Percentiles rank a stretch among this genome's conserved stretches.
Evolutionary conservation across 2,113 vertebrate genomes (phyloP).

Genomic region (Crocuta crocuta): DNA sequence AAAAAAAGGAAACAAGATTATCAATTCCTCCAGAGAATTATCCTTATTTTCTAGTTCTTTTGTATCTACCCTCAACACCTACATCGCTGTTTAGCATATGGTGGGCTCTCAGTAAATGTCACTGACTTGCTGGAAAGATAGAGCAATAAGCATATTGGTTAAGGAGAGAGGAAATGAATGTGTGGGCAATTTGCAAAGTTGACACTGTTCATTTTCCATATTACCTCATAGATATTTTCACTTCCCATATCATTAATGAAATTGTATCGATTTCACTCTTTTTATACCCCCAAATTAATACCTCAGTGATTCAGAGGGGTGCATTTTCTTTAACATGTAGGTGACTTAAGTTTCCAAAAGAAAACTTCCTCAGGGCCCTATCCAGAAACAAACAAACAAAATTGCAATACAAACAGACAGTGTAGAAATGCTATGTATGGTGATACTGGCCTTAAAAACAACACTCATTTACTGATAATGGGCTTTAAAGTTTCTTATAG

Average conservation of each 20-base stretch:
- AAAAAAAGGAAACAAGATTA: background rate
- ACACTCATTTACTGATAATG: background rate
- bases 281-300: background rate
- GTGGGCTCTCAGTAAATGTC: background rate
- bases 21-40: background rate
- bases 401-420: background rate
- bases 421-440: background rate
- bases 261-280: background rate
- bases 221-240: background rate
- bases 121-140: background rate
- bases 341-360: background rate
- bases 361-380: background rate
- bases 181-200: background rate
- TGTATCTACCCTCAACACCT: background rate
- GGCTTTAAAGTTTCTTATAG: conserved; percentile 27
- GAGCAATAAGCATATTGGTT: background rate
- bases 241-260: background rate
- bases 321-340: background rate
- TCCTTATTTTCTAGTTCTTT: background rate
- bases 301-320: background rate
- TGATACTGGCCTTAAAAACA: background rate
- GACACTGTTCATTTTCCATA: background rate
- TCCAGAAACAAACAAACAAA: conserved; percentile 23
- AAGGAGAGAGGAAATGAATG: background rate
- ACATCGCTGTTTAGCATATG: background rate